Conservation (phyloP, 1,140 invertebrate species). For the Eriosoma lanigerum region DNA sequence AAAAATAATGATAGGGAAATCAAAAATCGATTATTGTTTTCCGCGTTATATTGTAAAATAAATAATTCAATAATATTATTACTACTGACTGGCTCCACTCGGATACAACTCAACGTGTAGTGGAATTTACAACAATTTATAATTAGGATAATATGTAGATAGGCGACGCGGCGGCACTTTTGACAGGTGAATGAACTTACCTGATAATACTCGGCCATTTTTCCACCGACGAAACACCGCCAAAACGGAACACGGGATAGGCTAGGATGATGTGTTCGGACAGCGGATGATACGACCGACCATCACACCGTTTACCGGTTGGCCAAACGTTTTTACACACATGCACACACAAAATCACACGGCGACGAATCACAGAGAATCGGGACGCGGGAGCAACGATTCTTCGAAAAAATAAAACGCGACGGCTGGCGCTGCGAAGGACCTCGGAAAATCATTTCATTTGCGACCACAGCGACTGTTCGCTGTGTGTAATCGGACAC, state of each 20-base stretch:
- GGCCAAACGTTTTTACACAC: not conserved
- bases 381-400: not conserved
- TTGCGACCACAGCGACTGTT: not conserved
- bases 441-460: slow-evolving; percentile 13
- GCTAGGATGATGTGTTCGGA: not conserved
- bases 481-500: not conserved
- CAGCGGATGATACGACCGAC: not conserved
- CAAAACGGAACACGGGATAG: not conserved
- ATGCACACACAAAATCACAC: not conserved
- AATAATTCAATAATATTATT: too few relatives aligned
- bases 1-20: too few relatives aligned
- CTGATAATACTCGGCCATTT: slow-evolving; percentile 48
- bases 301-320: slow-evolving; percentile 16
- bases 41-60: too few relatives aligned
- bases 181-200: slow-evolving; percentile 47
- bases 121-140: not conserved
- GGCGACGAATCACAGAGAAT: not conserved
- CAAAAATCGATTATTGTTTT: too few relatives aligned
- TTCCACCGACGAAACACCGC: not conserved
- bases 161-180: not conserved
- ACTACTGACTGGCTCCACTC: too few relatives aligned
- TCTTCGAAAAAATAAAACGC: not conserved
- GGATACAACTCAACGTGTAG: too few relatives aligned
- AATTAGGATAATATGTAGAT: not conserved
- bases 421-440: not conserved